Evolutionary conservation across 2,888 invertebrate genomes (phyloP).

Genomic region (Orthosia gothica): DNA sequence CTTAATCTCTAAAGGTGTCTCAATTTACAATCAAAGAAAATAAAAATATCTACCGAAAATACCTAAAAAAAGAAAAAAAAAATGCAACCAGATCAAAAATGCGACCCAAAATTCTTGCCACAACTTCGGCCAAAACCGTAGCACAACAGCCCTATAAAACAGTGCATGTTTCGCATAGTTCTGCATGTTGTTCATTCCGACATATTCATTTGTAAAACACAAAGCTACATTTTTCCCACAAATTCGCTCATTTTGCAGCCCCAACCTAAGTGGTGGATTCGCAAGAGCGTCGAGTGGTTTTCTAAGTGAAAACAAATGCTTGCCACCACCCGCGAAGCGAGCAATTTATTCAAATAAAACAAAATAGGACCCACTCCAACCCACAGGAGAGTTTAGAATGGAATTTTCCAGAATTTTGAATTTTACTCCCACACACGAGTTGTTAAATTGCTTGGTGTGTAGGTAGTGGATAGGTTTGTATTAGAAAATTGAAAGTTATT

Average conservation of each 20-base stretch:
- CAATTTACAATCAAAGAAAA: background rate
- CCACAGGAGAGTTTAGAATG: conserved; percentile 55
- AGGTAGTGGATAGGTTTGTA: background rate
- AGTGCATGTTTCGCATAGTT: background rate
- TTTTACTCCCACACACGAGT: conserved; percentile 10
- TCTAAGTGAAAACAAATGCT: conserved; percentile 84
- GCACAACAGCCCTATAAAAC: background rate
- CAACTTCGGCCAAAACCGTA: background rate
- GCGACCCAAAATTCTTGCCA: background rate
- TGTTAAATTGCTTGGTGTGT: background rate
- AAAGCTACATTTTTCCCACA: background rate
- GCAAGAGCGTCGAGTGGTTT: conserved; percentile 74
- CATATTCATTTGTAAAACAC: background rate
- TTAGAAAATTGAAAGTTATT: background rate
- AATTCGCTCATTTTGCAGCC: conserved; percentile 56
- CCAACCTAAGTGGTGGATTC: conserved; percentile 69
- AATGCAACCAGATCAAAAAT: background rate
- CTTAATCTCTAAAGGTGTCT: too few species aligned
- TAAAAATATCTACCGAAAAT: background rate
- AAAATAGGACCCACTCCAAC: conserved; percentile 66
- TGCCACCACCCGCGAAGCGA: conserved; percentile 71
- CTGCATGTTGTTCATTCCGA: background rate
- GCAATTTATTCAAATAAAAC: conserved; percentile 82
- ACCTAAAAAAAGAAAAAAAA: background rate
- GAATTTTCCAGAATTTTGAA: conserved; percentile 51